Evolutionary conservation across 2,113 vertebrate species (phyloP), one percentile per base, ranked within the genome.

Genomic region (Halichoeres trimaculatus): DNA sequence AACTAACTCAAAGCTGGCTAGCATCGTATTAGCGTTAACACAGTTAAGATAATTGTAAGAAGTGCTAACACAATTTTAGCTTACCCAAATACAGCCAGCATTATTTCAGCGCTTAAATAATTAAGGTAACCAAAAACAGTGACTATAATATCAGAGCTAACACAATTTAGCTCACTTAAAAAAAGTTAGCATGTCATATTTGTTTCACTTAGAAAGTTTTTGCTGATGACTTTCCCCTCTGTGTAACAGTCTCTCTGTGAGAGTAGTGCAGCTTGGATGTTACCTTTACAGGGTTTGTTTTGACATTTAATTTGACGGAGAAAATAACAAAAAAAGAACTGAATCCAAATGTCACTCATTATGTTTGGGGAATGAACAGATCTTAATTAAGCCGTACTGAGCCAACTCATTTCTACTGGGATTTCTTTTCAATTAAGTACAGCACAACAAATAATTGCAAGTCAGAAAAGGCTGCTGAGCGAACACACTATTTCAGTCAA

Each of bases 401-500:
- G 30, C 10, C 35, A 22, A 72, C 48, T 38, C 16, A 55, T 20
- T 36, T 63, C 71, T 54, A 12, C 19, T 4, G 50, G 54, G 56
- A 56, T 35, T 48, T 51, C 30, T 36, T 61, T 64, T 43, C 26
- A 77, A 80, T 78, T 66, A 71, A 63, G 34, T 19, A 24, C 43
- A 71, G 54, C 43, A 38, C 52, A 60, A 54, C 19, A 54, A 59
- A 76, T 76, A 16, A 72, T 54, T 59, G 47, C 22, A 23, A 73
- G 54, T 55, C 56, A 64, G 55, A 62, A 47, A 48, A 26, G 0
- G 30, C 50, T 22, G 69, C 70, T 26, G 38, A 43, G 69, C 72
- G 13, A 74, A 61, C 38, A 2, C 20, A 74, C 53, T 57, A 41
- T 74, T 82, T 70, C 23, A 64, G 68, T 51, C 11, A 53, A 58